Percentiles rank a stretch among this genome's conserved stretches.
phyloP scores from a whole-genome alignment of 1,140 invertebrate genomes.

The Drosophila bipectinata region DNA sequence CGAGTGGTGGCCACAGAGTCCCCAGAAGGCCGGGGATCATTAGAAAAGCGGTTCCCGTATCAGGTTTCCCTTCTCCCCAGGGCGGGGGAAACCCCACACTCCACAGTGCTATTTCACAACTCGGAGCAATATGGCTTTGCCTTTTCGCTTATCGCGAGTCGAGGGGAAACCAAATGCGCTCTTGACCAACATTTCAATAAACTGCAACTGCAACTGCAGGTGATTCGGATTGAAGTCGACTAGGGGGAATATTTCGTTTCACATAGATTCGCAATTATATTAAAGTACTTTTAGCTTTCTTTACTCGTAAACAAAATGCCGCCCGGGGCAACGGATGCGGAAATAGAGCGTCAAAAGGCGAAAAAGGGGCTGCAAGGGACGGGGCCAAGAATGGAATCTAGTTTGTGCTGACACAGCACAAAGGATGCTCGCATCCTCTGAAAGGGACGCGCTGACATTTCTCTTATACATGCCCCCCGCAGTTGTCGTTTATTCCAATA shows the following conservation, averaged over 20 bases:
- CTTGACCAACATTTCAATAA: conserved; percentile 67
- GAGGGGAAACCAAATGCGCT: conserved; percentile 16
- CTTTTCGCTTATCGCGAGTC: conserved; percentile 41
- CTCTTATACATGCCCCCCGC: neutral
- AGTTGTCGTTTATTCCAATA: conserved; percentile 54
- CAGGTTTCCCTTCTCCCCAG: conserved; percentile 7
- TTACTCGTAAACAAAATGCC: conserved; percentile 49
- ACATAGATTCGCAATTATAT: conserved; percentile 63
- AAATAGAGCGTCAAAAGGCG: conserved; percentile 46
- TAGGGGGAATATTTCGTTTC: conserved; percentile 37
- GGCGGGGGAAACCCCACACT: neutral
- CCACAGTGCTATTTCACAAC: conserved; percentile 52
- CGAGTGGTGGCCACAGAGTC: neutral
- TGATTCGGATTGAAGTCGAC: conserved; percentile 22
- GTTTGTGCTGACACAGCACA: conserved; percentile 41
- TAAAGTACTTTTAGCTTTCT: conserved; percentile 45
- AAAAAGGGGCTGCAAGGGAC: neutral
- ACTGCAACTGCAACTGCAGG: neutral
- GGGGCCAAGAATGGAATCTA: conserved; percentile 25
- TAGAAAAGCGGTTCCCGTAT: conserved; percentile 7
- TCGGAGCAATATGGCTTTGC: conserved; percentile 39
- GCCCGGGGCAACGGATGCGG: conserved; percentile 43
- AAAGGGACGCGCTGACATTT: conserved; percentile 28
- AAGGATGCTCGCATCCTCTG: conserved; percentile 25
- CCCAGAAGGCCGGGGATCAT: conserved; percentile 1